A percentile compares a stretch with the other conserved stretches of the same genome.
phyloP scores from a whole-genome alignment of 2,888 invertebrate species.

The Gonocerus acuteangulatus region DNA sequence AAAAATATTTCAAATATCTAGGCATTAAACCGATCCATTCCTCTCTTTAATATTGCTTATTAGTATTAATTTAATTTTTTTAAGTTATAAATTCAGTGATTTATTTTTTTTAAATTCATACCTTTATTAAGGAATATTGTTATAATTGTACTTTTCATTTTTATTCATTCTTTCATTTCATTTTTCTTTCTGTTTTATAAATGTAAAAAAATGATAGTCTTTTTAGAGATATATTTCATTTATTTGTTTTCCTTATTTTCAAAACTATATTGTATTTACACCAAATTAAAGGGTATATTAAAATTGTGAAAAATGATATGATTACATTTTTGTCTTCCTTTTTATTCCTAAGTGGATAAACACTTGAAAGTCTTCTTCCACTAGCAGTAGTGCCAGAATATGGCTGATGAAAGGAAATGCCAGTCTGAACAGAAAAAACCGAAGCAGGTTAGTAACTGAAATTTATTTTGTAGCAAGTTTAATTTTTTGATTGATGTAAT shows the following conservation, averaged over 20 bases:
- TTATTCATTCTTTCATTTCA: background rate
- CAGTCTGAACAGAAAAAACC: background rate
- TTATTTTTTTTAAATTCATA: slow-evolving; percentile 6
- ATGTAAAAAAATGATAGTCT: background rate
- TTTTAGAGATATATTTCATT: background rate
- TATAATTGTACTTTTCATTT: slow-evolving; percentile 7
- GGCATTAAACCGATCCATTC: slow-evolving; percentile 21
- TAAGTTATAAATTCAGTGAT: slow-evolving; percentile 7
- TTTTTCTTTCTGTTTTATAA: background rate
- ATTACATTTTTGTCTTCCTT: slow-evolving; percentile 1
- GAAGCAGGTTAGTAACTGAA: background rate
- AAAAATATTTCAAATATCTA: background rate
- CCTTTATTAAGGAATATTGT: slow-evolving; percentile 5
- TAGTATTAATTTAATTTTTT: slow-evolving; percentile 17
- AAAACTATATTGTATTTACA: slow-evolving; percentile 16
- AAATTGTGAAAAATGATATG: slow-evolving; percentile 14
- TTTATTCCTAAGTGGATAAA: slow-evolving; percentile 15
- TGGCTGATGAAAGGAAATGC: slow-evolving; percentile 4
- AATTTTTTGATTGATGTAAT: background rate
- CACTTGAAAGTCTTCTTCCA: slow-evolving; percentile 8
- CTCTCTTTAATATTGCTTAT: slow-evolving; percentile 12
- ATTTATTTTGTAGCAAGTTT: background rate
- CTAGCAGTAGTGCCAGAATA: background rate
- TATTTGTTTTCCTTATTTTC: slow-evolving; percentile 18
- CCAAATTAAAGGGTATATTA: slow-evolving; percentile 18